These are phyloP conservation scores for Hymenopus coronatus DNA, from an alignment of 2,888 invertebrate species.

Conservation along the genomic window DNA sequence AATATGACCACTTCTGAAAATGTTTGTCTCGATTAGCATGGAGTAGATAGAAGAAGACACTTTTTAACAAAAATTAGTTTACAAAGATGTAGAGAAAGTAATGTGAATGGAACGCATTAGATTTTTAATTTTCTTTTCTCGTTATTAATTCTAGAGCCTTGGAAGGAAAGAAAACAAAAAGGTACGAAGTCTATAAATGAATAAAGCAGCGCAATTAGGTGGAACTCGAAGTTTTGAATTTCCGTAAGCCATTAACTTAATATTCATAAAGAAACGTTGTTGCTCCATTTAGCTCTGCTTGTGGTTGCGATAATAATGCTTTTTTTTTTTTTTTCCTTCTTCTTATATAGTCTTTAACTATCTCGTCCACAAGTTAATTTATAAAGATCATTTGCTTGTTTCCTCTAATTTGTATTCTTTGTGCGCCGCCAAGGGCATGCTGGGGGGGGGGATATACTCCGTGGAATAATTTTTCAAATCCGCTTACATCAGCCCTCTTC, in stretches of 20 bases:
- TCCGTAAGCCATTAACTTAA: background rate
- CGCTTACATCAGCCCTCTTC: slow-evolving; percentile 5
- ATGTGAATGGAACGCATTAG: background rate
- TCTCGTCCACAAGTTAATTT: background rate
- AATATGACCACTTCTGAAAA: too few relatives aligned
- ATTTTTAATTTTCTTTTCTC: background rate
- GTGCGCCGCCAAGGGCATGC: background rate
- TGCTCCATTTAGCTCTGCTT: background rate
- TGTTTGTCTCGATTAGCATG: too few relatives aligned
- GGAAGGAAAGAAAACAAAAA: background rate
- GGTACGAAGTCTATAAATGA: background rate
- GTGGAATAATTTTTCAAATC: slow-evolving; percentile 19
- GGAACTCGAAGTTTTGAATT: background rate
- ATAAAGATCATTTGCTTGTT: slow-evolving; percentile 8
- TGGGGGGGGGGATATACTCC: background rate
- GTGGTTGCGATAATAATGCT: background rate
- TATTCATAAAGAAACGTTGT: background rate
- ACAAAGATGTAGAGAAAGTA: background rate
- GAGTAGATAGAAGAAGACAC: too few relatives aligned
- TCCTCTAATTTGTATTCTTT: slow-evolving; percentile 6
- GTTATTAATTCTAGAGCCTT: background rate
- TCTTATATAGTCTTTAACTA: background rate
- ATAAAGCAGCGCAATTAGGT: background rate
- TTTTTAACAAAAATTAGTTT: too few relatives aligned
- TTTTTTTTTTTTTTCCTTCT: too few relatives aligned